Evolutionary conservation across 2,888 invertebrate species (phyloP).

Genomic region (Trisateles emortualis): DNA sequence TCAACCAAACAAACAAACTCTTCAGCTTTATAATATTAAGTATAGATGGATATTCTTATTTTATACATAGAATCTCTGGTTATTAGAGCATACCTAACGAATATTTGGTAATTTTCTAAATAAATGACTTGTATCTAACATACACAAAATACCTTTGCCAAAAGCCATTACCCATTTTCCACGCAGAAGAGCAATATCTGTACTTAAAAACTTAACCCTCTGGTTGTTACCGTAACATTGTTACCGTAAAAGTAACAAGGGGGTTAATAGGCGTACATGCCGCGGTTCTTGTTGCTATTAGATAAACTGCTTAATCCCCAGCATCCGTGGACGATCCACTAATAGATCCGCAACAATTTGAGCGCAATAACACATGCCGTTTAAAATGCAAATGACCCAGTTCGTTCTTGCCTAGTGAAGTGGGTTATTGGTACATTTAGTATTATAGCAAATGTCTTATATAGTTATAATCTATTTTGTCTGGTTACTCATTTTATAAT

Average conservation of each 20-base stretch:
- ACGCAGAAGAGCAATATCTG: slow-evolving; percentile 8
- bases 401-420: slow-evolving; percentile 32
- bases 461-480: too few relatives aligned
- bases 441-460: too few relatives aligned
- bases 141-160: not conserved
- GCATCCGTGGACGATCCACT: slow-evolving; percentile 41
- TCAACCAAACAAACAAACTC: too few relatives aligned
- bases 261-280: slow-evolving; percentile 30
- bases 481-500: too few relatives aligned
- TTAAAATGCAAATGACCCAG: slow-evolving; percentile 61
- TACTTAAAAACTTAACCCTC: slow-evolving; percentile 22
- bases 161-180: not conserved
- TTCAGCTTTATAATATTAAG: too few relatives aligned
- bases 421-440: slow-evolving; percentile 11
- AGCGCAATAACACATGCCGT: slow-evolving; percentile 51
- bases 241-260: slow-evolving; percentile 37
- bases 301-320: slow-evolving; percentile 46
- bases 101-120: not conserved
- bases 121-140: not conserved
- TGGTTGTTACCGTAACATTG: slow-evolving; percentile 17
- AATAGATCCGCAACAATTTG: slow-evolving; percentile 50
- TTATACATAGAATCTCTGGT: too few relatives aligned
- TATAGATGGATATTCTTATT: too few relatives aligned
- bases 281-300: slow-evolving; percentile 37
- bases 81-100: too few relatives aligned